A percentile compares a stretch with the other conserved stretches of the same genome.
phyloP scores from a whole-genome alignment of 2,113 vertebrate genomes.

The Callorhinus ursinus region DNA sequence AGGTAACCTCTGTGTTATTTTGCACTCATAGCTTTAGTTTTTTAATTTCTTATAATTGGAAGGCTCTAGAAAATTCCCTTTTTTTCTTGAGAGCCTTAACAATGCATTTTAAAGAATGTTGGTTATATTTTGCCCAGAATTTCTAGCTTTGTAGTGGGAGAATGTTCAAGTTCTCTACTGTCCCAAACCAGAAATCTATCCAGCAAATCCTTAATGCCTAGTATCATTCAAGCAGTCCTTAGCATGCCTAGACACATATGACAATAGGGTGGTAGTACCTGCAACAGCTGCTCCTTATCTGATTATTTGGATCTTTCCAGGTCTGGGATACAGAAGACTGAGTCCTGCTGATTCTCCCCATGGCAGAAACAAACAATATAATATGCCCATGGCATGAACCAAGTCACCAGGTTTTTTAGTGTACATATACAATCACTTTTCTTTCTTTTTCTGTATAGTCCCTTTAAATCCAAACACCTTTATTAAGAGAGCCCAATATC shows the following conservation, averaged over 20 bases:
- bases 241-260: neutral
- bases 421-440: neutral
- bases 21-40: neutral
- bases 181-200: neutral
- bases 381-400: neutral
- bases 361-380: neutral
- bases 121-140: neutral
- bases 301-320: neutral
- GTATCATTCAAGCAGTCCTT: neutral
- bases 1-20: neutral
- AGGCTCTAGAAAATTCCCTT: neutral
- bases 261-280: too few relatives aligned
- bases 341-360: neutral
- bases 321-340: neutral
- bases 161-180: neutral
- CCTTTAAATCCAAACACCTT: neutral
- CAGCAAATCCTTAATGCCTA: neutral
- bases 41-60: neutral
- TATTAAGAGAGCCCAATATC: neutral
- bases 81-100: neutral
- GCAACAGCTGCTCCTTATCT: neutral
- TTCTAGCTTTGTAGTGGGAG: neutral
- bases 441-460: neutral
- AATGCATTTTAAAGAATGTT: neutral
- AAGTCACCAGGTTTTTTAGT: neutral